Conservation (phyloP, 2,888 invertebrate genomes). For the Trichogramma evanescens region DNA sequence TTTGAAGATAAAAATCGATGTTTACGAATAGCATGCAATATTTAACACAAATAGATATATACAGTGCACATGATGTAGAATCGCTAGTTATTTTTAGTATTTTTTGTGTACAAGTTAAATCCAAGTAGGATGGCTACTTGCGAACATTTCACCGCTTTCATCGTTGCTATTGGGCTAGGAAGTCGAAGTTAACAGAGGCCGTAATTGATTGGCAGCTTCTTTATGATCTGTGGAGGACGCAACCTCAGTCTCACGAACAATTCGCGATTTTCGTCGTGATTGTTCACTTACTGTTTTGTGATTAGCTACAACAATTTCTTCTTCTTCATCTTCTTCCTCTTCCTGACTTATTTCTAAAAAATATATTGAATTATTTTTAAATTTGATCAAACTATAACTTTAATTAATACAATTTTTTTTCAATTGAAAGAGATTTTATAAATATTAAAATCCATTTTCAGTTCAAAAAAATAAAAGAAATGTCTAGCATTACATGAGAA, state of each 20-base stretch:
- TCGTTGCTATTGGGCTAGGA: constrained; percentile 21
- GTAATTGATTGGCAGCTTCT: constrained; percentile 31
- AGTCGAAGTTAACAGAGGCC: constrained; percentile 35
- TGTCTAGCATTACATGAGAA: too few relatives aligned
- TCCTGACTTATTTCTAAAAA: constrained; percentile 5
- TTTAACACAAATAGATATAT: too few relatives aligned
- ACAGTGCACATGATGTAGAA: too few relatives aligned
- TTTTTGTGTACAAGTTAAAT: too few relatives aligned
- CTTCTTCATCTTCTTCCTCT: neutral
- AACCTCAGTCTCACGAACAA: constrained; percentile 25
- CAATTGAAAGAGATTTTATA: neutral
- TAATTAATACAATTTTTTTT: neutral
- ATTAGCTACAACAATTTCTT: neutral
- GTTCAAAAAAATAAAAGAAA: too few relatives aligned
- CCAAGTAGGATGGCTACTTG: too few relatives aligned
- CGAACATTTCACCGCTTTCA: too few relatives aligned
- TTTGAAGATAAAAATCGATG: too few relatives aligned
- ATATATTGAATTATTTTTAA: too few relatives aligned
- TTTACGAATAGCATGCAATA: too few relatives aligned
- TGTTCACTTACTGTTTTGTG: neutral
- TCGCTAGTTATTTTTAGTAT: too few relatives aligned
- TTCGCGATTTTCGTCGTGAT: constrained; percentile 25
- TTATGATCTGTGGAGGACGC: constrained; percentile 26
- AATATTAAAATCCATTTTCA: neutral
- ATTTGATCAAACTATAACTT: neutral